A percentile compares a stretch with the other conserved stretches of the same genome.
phyloP scores from a whole-genome alignment of 2,888 invertebrate species.

The Polylopha cassiicola region DNA sequence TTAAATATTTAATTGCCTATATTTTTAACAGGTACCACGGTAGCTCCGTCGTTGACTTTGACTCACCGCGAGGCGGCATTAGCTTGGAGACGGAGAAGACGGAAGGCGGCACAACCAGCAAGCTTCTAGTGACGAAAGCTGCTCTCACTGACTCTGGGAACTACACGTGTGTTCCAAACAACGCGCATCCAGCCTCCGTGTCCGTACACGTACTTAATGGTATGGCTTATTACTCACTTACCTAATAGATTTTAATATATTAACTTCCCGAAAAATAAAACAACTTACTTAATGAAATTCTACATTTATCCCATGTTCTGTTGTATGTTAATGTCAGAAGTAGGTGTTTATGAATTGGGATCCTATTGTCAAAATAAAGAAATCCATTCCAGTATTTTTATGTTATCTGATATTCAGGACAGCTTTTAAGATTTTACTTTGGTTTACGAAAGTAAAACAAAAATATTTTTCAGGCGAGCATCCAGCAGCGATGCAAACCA shows the following conservation, averaged over 20 bases:
- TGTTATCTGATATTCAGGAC: too few relatives aligned
- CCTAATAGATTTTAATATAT: too few relatives aligned
- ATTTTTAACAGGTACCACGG: constrained; percentile 86
- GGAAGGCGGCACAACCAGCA: constrained; percentile 89
- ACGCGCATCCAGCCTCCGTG: constrained; percentile 88
- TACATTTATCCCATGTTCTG: too few relatives aligned
- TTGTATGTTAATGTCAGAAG: too few relatives aligned
- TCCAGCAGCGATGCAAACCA: constrained; percentile 91
- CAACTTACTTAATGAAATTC: too few relatives aligned
- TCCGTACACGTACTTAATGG: constrained; percentile 92
- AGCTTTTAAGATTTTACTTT: too few relatives aligned
- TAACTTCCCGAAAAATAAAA: too few relatives aligned
- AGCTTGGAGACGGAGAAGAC: constrained; percentile 94
- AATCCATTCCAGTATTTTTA: too few relatives aligned
- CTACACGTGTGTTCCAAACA: constrained; percentile 92
- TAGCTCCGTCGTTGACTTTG: constrained; percentile 86
- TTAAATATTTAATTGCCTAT: too few relatives aligned
- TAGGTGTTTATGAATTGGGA: too few relatives aligned
- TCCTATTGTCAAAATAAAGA: too few relatives aligned
- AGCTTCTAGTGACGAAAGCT: constrained; percentile 89
- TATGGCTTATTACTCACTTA: constrained; percentile 60
- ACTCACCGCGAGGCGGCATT: constrained; percentile 91
- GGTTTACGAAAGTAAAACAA: too few relatives aligned
- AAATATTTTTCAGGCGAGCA: constrained; percentile 86
- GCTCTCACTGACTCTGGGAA: constrained; percentile 91